phyloP scores from a whole-genome alignment of 2,113 vertebrate genomes.

The Scortum barcoo region DNA sequence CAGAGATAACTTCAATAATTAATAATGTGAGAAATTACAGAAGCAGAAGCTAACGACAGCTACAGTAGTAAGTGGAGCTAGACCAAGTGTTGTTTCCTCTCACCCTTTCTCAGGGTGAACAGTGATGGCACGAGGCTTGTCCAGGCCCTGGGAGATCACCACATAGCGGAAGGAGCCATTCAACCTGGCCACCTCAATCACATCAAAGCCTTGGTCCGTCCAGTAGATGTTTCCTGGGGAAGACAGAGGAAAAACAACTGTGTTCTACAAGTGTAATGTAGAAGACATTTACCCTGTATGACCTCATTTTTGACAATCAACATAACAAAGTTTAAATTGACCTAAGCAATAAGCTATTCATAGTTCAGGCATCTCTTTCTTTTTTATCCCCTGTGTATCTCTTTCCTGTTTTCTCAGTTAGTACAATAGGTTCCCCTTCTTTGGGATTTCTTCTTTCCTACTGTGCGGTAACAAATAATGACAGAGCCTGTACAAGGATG shows the following conservation, averaged over 20 bases:
- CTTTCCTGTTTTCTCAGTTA: constrained; percentile 3
- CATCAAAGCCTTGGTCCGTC: constrained; percentile 98
- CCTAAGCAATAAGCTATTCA: background rate
- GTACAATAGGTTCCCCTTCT: background rate
- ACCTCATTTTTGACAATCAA: background rate
- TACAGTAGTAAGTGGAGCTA: background rate
- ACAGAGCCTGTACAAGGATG: background rate
- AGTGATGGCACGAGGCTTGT: constrained; percentile 96
- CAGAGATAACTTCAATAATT: constrained; percentile 25
- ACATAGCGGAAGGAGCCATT: constrained; percentile 98
- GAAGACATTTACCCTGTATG: background rate
- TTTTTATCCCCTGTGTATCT: background rate
- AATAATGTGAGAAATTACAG: constrained; percentile 18
- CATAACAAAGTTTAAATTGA: background rate
- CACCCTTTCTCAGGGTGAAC: constrained; percentile 96
- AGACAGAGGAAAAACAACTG: background rate
- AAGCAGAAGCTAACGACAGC: constrained; percentile 6
- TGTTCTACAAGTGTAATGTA: background rate
- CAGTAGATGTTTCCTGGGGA: constrained; percentile 96
- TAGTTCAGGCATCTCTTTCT: background rate
- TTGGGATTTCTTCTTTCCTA: background rate
- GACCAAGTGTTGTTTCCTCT: constrained; percentile 53
- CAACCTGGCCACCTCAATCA: constrained; percentile 96
- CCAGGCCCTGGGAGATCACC: constrained; percentile 96
- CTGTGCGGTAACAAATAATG: background rate